Percentiles rank a stretch among this genome's conserved stretches.
phyloP scores from a whole-genome alignment of 2,797 vertebrate species.

The Labeo calbasu region DNA sequence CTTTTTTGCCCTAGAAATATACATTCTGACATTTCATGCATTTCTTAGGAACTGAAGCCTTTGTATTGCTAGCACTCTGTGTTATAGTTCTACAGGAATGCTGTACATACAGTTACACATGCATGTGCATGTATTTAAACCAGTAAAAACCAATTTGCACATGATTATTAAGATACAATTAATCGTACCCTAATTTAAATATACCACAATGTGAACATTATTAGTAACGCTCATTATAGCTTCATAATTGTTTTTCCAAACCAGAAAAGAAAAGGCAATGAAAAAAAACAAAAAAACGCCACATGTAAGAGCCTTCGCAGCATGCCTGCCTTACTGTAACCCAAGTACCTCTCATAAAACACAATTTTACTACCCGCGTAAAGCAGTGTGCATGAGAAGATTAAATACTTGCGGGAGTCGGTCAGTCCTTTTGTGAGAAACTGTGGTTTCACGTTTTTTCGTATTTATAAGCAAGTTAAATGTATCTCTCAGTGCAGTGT shows the following conservation, averaged over 20 bases:
- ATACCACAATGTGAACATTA: constrained; percentile 2
- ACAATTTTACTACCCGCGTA: constrained; percentile 51
- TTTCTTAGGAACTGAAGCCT: not conserved
- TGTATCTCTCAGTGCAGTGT: constrained; percentile 12
- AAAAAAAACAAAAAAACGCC: too few species aligned
- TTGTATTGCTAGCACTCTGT: not conserved
- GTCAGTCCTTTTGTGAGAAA: constrained; percentile 49
- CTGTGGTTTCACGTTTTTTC: constrained; percentile 44
- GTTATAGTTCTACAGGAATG: not conserved
- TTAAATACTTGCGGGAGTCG: constrained; percentile 55
- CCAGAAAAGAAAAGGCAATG: not conserved
- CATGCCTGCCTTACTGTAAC: not conserved
- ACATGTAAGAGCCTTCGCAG: not conserved
- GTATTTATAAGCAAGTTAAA: constrained; percentile 36
- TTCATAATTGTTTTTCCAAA: constrained; percentile 10
- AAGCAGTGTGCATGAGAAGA: constrained; percentile 57
- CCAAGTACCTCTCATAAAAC: constrained; percentile 14
- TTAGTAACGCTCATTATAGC: constrained; percentile 3
- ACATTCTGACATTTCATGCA: not conserved
- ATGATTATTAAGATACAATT: not conserved
- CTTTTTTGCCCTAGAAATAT: not conserved
- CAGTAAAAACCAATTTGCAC: not conserved
- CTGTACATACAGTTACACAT: not conserved
- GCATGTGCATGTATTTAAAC: not conserved
- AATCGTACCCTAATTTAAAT: not conserved